Percentiles rank a stretch among this genome's conserved stretches.
phyloP scores from a whole-genome alignment of 1,140 invertebrate genomes.

The Saccostrea echinata region DNA sequence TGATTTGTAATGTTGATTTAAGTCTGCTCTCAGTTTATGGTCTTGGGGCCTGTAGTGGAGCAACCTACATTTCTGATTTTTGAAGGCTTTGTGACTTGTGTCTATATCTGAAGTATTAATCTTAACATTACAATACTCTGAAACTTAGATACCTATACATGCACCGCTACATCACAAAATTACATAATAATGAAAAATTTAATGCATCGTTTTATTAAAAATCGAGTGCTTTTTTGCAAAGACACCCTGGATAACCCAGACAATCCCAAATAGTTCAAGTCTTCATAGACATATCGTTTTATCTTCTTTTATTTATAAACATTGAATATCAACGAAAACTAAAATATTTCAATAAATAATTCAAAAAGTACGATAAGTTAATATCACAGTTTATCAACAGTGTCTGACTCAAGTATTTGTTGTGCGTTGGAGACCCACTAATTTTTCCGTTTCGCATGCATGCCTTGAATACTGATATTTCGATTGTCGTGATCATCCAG shows the following conservation, averaged over 20 bases:
- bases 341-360: constrained; percentile 11
- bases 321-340: constrained; percentile 1
- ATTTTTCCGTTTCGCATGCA: background rate
- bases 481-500: background rate
- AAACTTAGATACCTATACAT: background rate
- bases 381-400: constrained; percentile 23
- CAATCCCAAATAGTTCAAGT: constrained; percentile 18
- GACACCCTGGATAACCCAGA: background rate
- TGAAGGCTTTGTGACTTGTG: no score
- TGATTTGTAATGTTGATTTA: no score
- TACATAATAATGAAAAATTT: constrained; percentile 13
- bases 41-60: no score
- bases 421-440: background rate
- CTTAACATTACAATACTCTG: background rate
- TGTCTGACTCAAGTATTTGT: background rate
- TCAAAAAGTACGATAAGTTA: background rate
- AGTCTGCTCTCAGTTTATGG: no score
- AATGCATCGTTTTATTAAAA: background rate
- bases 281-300: background rate
- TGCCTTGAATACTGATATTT: constrained; percentile 21
- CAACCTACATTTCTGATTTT: no score
- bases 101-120: background rate
- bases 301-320: constrained; percentile 23
- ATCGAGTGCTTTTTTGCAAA: background rate
- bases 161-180: background rate